Conservation (phyloP, 2,797 vertebrate genomes). For the Cetoscarus ocellatus region DNA sequence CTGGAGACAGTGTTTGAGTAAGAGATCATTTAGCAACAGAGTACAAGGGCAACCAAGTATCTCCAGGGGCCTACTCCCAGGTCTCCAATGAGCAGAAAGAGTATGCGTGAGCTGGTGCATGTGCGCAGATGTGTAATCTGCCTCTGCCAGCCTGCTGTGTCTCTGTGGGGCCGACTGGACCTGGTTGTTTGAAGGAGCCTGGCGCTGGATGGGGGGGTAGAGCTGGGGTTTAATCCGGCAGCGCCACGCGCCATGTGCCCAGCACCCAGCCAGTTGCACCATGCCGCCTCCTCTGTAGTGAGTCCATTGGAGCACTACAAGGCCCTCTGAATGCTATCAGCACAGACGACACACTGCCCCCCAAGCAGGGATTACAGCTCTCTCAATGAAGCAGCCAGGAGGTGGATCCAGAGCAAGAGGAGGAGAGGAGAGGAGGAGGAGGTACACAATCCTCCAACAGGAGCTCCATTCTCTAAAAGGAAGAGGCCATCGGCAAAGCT, state of each 20-base stretch:
- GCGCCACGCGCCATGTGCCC: constrained; percentile 71
- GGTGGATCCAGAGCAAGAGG: constrained; percentile 70
- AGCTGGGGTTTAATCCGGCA: constrained; percentile 75
- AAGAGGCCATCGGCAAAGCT: constrained; percentile 72
- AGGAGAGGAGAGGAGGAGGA: constrained; percentile 69
- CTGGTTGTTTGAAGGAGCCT: constrained; percentile 67
- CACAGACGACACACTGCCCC: constrained; percentile 81
- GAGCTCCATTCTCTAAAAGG: constrained; percentile 69
- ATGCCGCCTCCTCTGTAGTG: constrained; percentile 72
- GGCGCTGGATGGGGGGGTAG: constrained; percentile 60
- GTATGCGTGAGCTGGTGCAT: constrained; percentile 50
- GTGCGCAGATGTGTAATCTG: constrained; percentile 75
- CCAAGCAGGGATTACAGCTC: constrained; percentile 82
- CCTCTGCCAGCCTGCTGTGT: constrained; percentile 71
- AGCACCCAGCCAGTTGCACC: constrained; percentile 76
- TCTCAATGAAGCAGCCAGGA: constrained; percentile 78
- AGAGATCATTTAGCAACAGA: constrained; percentile 37
- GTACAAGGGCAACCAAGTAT: constrained; percentile 49
- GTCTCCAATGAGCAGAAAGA: constrained; percentile 38
- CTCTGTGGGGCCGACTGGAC: constrained; percentile 56
- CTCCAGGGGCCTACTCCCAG: constrained; percentile 48
- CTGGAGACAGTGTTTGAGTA: constrained; percentile 35
- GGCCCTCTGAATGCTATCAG: constrained; percentile 84
- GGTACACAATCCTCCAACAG: constrained; percentile 71
- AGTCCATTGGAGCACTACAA: constrained; percentile 75